Conservation (phyloP, 2,113 vertebrate species). For the Nothobranchius kuhntae region DNA sequence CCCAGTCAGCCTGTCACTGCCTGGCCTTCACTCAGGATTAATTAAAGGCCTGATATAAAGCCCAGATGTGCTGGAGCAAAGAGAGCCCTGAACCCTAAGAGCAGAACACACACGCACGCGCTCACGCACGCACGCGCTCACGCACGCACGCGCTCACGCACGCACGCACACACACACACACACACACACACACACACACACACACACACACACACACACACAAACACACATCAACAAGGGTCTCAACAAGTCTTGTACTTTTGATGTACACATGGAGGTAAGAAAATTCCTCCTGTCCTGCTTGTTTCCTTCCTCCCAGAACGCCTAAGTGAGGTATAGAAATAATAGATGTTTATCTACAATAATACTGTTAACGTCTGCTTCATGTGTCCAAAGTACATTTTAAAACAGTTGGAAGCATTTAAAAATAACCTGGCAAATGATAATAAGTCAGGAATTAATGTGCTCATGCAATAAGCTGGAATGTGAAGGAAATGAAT, state of each 20-base stretch:
- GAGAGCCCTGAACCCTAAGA: conserved; percentile 73
- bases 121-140: not conserved
- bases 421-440: conserved; percentile 3
- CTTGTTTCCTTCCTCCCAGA: conserved; percentile 18
- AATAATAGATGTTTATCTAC: conserved; percentile 16
- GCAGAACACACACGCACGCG: conserved; percentile 28
- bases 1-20: conserved; percentile 98
- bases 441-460: not conserved
- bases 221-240: conserved; percentile 1
- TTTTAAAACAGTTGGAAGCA: conserved; percentile 3
- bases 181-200: not conserved
- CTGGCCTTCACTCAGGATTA: conserved; percentile 99
- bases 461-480: not conserved
- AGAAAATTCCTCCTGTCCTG: conserved; percentile 12
- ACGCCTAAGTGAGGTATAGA: conserved; percentile 12
- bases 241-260: conserved; percentile 47
- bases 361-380: not conserved
- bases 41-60: conserved; percentile 99
- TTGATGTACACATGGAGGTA: conserved; percentile 13
- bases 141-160: not conserved
- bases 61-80: conserved; percentile 96
- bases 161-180: not conserved
- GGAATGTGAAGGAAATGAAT: no score
- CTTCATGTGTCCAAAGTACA: conserved; percentile 34
- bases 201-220: conserved; percentile 15